Percentiles rank a stretch among this genome's conserved stretches.
phyloP scores from a whole-genome alignment of 1,140 invertebrate species.

The Pseudomyrmex gracilis region DNA sequence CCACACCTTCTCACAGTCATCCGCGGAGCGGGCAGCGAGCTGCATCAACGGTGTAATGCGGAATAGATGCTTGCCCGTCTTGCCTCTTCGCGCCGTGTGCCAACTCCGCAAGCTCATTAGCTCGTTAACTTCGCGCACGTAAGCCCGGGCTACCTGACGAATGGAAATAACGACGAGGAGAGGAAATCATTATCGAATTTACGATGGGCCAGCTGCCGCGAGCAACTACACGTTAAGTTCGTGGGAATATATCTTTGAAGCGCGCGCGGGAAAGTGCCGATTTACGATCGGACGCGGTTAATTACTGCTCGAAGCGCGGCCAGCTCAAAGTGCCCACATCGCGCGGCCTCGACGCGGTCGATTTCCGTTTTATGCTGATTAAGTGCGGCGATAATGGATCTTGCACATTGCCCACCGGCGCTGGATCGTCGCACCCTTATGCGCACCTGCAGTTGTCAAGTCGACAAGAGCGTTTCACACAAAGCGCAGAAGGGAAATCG shows the following conservation, averaged over 20 bases:
- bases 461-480: not conserved
- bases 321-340: not conserved
- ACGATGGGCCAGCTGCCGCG: slow-evolving; percentile 16
- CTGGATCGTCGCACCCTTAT: not conserved
- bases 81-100: not conserved
- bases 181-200: slow-evolving; percentile 55
- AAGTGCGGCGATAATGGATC: slow-evolving; percentile 7
- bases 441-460: too few relatives aligned
- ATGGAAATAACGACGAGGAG: slow-evolving; percentile 41
- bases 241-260: slow-evolving; percentile 15
- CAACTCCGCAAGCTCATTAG: slow-evolving; percentile 45
- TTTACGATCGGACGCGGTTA: slow-evolving; percentile 33
- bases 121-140: slow-evolving; percentile 52
- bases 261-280: not conserved
- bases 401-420: not conserved
- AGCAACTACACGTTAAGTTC: slow-evolving; percentile 26
- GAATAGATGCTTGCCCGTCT: slow-evolving; percentile 18
- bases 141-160: slow-evolving; percentile 35
- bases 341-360: not conserved
- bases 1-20: not conserved
- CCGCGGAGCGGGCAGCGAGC: not conserved
- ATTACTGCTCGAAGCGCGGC: not conserved
- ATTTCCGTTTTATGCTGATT: slow-evolving; percentile 27
- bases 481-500: not conserved
- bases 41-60: slow-evolving; percentile 38